Base-by-base conservation (phyloP, 2,888 invertebrate genomes). In the Phaedon cochleariae region DNA sequence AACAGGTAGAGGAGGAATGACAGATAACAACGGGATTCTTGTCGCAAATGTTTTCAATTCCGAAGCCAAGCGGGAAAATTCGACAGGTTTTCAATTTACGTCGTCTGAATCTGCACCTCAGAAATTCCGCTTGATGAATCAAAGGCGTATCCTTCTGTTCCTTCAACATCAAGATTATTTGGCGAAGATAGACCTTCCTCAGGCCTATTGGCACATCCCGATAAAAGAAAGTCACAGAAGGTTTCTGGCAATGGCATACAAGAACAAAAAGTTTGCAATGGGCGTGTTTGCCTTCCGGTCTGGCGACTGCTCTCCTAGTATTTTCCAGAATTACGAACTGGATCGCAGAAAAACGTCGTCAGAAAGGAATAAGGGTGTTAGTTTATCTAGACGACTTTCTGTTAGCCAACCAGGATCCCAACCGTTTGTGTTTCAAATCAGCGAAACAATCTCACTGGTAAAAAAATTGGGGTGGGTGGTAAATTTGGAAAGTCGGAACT, bases 321-420 rank as follows among this genome's bases (percentile, higher is more conserved):
- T 76, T 76, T 59, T 69, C 74, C 4, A 57, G 66, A n/a, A 29
- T 76, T 0, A 59, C 71, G 45, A 76, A 75, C 59, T 76, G 75
- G 73, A 21, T 75, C 5, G 76, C 73, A 20, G 29, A 57, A 15
- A 15, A 45, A 0, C 64, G 75, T 2, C 51, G 74, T 37, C 4
- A 54, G 20, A 62, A 22, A 57, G 69, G 68, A 0, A 66, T 76
- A 10, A 62, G 73, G 52, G 64, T 72, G 1, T 45, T 77, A n/a
- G 76, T 77, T 0, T 78, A 76, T 37, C 58, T 75, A 3, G 74
- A 76, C 75, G 74, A 77, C 49, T 68, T 58, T 31, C 29, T 65
- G n/a, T 21, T 70, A 5, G 64, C 60, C 15, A 53, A 64, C 26
- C 66, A 70, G 49, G 41, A 62, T 10, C 41, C 49, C 54, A 22